Evolutionary conservation across 2,113 vertebrate genomes (phyloP).

Genomic region (Vireo altiloquus): DNA sequence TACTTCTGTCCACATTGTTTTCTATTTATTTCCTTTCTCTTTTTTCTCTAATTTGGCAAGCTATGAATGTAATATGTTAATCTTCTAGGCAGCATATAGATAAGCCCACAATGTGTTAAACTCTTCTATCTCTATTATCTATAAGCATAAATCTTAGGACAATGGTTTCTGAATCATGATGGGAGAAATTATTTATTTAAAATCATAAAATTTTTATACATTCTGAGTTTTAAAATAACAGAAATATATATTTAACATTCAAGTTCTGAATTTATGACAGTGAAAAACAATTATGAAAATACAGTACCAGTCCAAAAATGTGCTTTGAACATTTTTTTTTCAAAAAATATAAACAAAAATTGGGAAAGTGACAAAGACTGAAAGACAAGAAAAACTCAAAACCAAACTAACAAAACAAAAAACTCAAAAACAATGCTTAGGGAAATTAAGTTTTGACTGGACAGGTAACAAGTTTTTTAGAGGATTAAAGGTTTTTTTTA

Average conservation of each 20-base stretch:
- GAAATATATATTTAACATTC: neutral
- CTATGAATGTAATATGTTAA: neutral
- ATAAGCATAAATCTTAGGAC: neutral
- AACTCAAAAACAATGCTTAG: rapidly evolving
- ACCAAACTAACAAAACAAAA: neutral
- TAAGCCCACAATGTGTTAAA: neutral
- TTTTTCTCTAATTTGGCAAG: neutral
- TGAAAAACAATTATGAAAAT: neutral
- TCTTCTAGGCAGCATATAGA: neutral
- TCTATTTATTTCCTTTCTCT: neutral
- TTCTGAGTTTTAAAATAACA: neutral
- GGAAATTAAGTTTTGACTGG: neutral
- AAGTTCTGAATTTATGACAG: neutral
- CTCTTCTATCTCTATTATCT: neutral
- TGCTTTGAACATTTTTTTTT: neutral
- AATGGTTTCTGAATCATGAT: neutral
- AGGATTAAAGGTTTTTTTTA: neutral
- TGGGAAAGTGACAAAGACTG: neutral
- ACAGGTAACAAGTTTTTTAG: neutral
- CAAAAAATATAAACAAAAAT: neutral
- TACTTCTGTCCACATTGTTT: neutral
- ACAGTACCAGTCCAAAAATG: neutral
- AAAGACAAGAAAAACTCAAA: neutral
- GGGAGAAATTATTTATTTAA: neutral
- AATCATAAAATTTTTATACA: neutral